A percentile compares a stretch with the other conserved stretches of the same genome.
Evolutionary conservation across 2,797 vertebrate genomes (phyloP).

Genomic region (Cyclura pinguis): DNA sequence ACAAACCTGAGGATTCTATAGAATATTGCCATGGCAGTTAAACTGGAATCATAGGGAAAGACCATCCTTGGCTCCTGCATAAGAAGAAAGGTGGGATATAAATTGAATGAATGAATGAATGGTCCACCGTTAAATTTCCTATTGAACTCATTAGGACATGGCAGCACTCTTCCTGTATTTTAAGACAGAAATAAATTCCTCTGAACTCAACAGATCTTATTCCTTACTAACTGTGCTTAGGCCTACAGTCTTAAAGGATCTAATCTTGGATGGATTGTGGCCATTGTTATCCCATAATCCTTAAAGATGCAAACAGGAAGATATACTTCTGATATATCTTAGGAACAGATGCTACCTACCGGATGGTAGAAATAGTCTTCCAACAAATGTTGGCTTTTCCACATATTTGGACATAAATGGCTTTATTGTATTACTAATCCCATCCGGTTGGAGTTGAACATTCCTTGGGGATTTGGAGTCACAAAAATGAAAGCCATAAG

Average conservation of each 20-base stretch:
- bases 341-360: slow-evolving; percentile 19
- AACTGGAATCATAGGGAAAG: too few species aligned
- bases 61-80: background rate
- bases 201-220: background rate
- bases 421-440: slow-evolving; percentile 48
- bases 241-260: background rate
- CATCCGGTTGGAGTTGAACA: background rate
- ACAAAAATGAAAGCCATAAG: slow-evolving; percentile 33
- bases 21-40: too few species aligned
- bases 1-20: too few species aligned
- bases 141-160: background rate
- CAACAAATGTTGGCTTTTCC: slow-evolving; percentile 39
- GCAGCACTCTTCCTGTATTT: too few species aligned
- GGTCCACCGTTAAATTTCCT: background rate
- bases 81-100: background rate
- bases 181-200: background rate
- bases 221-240: background rate
- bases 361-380: slow-evolving; percentile 24
- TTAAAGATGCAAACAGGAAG: slow-evolving; percentile 18
- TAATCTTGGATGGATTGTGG: background rate
- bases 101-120: background rate
- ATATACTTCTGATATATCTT: background rate
- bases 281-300: slow-evolving; percentile 15
- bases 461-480: slow-evolving; percentile 6
- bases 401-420: slow-evolving; percentile 26